These are phyloP conservation scores for Boloria euphrosyne DNA, from an alignment of 2,888 invertebrate genomes.

Conservation along the genomic window DNA sequence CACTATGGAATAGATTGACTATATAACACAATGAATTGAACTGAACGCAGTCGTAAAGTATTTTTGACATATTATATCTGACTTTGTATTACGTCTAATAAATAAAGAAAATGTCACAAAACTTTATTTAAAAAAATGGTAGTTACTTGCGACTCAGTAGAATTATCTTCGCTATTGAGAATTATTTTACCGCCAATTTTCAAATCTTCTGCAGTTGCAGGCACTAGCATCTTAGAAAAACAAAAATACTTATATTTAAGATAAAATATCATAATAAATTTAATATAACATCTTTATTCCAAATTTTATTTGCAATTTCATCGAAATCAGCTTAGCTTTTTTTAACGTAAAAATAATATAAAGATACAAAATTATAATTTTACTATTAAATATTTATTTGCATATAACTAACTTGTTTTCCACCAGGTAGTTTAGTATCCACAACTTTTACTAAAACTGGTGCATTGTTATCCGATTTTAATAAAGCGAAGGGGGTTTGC, in stretches of 20 bases:
- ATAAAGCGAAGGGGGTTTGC: slow-evolving; percentile 87
- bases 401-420: slow-evolving; percentile 76
- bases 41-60: too few species aligned
- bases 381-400: too few species aligned
- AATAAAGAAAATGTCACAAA: too few species aligned
- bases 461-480: slow-evolving; percentile 85
- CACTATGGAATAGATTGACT: too few species aligned
- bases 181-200: slow-evolving; percentile 85
- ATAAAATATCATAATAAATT: too few species aligned
- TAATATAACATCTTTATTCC: too few species aligned
- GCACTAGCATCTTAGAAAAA: slow-evolving; percentile 83
- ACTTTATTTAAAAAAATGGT: too few species aligned
- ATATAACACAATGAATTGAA: too few species aligned
- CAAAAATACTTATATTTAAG: neutral
- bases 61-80: too few species aligned
- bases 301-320: neutral
- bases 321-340: neutral
- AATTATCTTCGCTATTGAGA: slow-evolving; percentile 55
- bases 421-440: slow-evolving; percentile 74
- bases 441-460: slow-evolving; percentile 87
- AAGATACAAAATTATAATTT: too few species aligned
- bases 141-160: slow-evolving; percentile 49
- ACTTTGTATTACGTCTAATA: too few species aligned
- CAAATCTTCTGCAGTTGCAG: slow-evolving; percentile 87
- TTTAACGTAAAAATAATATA: too few species aligned